Evolutionary conservation across 2,113 vertebrate species (phyloP).

Genomic region (Chionomys nivalis): DNA sequence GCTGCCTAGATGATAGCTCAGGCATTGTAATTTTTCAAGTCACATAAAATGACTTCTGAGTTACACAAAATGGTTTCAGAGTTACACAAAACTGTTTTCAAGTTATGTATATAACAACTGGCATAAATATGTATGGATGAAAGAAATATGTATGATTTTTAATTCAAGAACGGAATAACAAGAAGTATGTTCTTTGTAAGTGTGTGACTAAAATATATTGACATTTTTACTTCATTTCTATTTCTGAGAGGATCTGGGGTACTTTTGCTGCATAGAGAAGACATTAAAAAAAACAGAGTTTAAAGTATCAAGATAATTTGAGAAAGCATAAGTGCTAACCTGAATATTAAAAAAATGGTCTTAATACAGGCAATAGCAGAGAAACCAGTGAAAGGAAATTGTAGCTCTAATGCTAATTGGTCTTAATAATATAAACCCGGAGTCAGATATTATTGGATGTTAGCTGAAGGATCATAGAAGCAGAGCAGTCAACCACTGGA

Average conservation of each 20-base stretch:
- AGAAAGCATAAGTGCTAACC: neutral
- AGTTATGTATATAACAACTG: neutral
- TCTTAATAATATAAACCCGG: too few relatives aligned
- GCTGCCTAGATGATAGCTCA: neutral
- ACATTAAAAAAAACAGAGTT: neutral
- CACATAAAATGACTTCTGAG: neutral
- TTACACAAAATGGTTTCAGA: neutral
- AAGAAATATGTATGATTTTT: neutral
- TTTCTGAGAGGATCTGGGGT: neutral
- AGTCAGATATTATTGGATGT: too few relatives aligned
- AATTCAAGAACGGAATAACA: neutral
- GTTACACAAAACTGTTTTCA: neutral
- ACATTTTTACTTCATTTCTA: neutral
- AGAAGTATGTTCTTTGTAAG: neutral
- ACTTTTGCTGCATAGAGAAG: neutral
- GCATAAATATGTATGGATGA: neutral
- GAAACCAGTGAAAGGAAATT: neutral
- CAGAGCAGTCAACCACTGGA: too few relatives aligned
- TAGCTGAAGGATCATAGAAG: too few relatives aligned
- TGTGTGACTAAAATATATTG: neutral
- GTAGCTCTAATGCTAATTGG: too few relatives aligned
- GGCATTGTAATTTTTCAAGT: neutral
- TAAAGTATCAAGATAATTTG: neutral
- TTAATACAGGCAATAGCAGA: neutral
- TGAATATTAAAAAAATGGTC: neutral